Base-by-base conservation (phyloP, 2,888 invertebrate genomes). In the Malthinus flaveolus region DNA sequence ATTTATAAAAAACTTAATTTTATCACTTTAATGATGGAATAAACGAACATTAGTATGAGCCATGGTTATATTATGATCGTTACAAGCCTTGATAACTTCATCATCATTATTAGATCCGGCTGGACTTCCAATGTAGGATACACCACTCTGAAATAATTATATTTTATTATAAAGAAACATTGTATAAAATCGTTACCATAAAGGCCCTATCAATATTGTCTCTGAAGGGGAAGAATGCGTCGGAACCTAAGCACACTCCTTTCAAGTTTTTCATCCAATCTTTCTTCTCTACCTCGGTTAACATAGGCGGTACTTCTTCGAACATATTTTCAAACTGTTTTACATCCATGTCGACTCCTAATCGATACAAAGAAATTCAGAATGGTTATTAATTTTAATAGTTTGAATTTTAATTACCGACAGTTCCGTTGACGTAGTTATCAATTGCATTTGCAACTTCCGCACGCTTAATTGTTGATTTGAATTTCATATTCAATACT, bases 171-270 rank as follows among this genome's bases (percentile, higher is more conserved):
- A 45, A 13, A 13, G 44, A 47, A 8, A 39, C 48, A n/a, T 48
- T 52, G 12, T 15, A 42, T 42, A 12, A 0, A 6, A 6, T 15
- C n/a, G 8, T 74, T 74, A 96, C 96, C 87, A 93, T 86, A 66
- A 85, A 83, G 45, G 97, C 96, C 64, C 97, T 84, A 75, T 98
- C 97, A 54, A 99, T 90, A 73, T 97, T 98, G 75, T 99, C 98
- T 66, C 97, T 84, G 85, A 98, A 98, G 31, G 98, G 98, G 82
- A 99, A 97, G 84, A 98, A 99, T 0, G 97, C 98, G 79, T 99
- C 98, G 0, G 97, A 97, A 10, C 93, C 93, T 13, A 98, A 83
- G 3, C 93, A 90, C 32, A 94, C 93, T 23, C 88, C 88, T 61
- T 84, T 86, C 71, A 95, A 79, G 76, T 87, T 81, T 53, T 79